Evolutionary conservation across 2,888 invertebrate species (phyloP).

Genomic region (Cheilosia grossa): DNA sequence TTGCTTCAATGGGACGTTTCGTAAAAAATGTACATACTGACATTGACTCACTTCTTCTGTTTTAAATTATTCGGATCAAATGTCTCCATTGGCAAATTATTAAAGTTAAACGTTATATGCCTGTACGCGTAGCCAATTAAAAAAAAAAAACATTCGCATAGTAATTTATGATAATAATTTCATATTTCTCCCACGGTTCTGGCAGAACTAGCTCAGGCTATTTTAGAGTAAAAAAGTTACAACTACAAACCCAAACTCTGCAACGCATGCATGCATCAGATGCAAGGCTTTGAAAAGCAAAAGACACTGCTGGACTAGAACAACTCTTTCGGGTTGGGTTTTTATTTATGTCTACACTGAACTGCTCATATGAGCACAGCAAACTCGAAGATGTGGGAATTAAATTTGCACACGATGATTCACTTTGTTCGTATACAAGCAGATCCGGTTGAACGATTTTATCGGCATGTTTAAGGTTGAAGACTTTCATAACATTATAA

Average conservation of each 20-base stretch:
- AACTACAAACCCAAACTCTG: conserved; percentile 17
- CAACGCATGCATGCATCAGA: conserved; percentile 6
- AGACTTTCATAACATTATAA: neutral
- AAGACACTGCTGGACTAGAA: conserved; percentile 25
- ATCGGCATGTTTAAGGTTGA: conserved; percentile 13
- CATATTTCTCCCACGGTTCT: conserved; percentile 69
- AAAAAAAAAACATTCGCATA: conserved; percentile 37
- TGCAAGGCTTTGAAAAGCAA: conserved; percentile 11
- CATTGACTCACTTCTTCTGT: conserved; percentile 59
- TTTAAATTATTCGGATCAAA: conserved; percentile 27
- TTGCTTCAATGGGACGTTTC: neutral
- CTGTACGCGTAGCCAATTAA: conserved; percentile 36
- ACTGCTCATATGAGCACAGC: conserved; percentile 8
- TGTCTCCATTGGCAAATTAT: conserved; percentile 38
- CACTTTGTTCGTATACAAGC: conserved; percentile 27
- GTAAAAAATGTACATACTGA: conserved; percentile 16
- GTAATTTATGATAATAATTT: conserved; percentile 67
- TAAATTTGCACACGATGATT: conserved; percentile 59
- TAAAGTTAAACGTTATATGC: conserved; percentile 3
- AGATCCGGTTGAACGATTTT: conserved; percentile 63
- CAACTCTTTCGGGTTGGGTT: conserved; percentile 43
- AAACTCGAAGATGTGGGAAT: conserved; percentile 58
- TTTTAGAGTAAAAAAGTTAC: conserved; percentile 34
- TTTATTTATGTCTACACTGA: conserved; percentile 15
- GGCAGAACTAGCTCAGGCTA: conserved; percentile 48